A percentile compares a stretch with the other conserved stretches of the same genome.
Conservation (phyloP, 2,797 vertebrate genomes). For the Poeciliopsis infans region DNA sequence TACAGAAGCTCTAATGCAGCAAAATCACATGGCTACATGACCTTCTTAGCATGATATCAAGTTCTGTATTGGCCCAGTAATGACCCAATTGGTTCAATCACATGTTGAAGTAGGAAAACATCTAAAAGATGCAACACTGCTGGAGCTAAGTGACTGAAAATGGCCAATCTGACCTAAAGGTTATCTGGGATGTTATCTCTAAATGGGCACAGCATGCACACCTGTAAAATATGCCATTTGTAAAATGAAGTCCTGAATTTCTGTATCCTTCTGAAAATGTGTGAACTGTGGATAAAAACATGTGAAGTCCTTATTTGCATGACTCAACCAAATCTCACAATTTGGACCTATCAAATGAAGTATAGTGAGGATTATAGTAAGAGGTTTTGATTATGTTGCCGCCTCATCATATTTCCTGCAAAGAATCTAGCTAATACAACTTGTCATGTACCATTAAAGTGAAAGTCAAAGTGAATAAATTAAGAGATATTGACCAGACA, state of each 20-base stretch:
- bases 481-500: slow-evolving; percentile 20
- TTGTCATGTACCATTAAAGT: slow-evolving; percentile 3
- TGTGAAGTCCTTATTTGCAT: not conserved
- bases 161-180: not conserved
- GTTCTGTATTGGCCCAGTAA: not conserved
- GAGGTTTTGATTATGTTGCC: not conserved
- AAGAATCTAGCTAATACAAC: not conserved
- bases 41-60: not conserved
- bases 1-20: not conserved
- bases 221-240: not conserved
- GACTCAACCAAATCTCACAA: not conserved
- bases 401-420: not conserved
- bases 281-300: not conserved
- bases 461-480: slow-evolving; percentile 8
- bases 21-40: slow-evolving; percentile 1
- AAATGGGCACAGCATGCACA: not conserved
- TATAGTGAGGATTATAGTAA: not conserved
- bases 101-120: not conserved
- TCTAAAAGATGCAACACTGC: not conserved
- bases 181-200: not conserved
- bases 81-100: not conserved
- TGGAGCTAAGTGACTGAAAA: not conserved
- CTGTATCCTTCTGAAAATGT: not conserved
- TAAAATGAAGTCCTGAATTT: not conserved
- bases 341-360: not conserved